Percentiles rank a stretch among this genome's conserved stretches.
Conservation (phyloP, 2,888 invertebrate genomes). For the Ophion slaviceki region DNA sequence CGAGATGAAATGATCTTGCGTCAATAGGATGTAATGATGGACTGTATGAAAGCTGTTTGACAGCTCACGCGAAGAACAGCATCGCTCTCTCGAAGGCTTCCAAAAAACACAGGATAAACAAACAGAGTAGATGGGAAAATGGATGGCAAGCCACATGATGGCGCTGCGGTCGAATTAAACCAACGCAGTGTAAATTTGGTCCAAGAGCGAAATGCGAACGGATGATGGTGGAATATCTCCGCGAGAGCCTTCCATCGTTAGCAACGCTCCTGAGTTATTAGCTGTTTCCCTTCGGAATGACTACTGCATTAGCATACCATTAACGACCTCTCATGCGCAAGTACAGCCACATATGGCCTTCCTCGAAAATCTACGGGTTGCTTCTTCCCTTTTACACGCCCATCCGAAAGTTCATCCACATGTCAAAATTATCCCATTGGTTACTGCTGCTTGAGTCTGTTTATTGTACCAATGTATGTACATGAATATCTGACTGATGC, state of each 20-base stretch:
- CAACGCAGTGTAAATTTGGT: conserved; percentile 56
- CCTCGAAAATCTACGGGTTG: conserved; percentile 72
- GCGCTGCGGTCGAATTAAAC: conserved; percentile 32
- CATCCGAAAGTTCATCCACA: not conserved
- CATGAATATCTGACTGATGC: no score
- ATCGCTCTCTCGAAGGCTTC: not conserved
- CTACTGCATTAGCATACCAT: conserved; percentile 76
- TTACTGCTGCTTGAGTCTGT: no score
- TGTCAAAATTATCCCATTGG: not conserved
- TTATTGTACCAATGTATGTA: no score
- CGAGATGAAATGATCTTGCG: not conserved
- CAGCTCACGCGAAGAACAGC: not conserved
- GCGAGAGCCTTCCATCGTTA: conserved; percentile 62
- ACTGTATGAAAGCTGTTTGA: not conserved
- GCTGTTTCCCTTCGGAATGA: conserved; percentile 76
- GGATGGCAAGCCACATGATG: conserved; percentile 12
- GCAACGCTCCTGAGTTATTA: conserved; percentile 73
- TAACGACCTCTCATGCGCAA: conserved; percentile 69
- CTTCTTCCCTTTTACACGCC: not conserved
- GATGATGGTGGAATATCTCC: conserved; percentile 55
- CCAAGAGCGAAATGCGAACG: conserved; percentile 36
- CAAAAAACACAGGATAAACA: conserved; percentile 4
- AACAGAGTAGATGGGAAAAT: conserved; percentile 1
- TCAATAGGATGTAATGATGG: not conserved
- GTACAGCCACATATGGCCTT: conserved; percentile 48